phyloP scores from a whole-genome alignment of 2,888 invertebrate genomes.

The Catonia carolina region DNA sequence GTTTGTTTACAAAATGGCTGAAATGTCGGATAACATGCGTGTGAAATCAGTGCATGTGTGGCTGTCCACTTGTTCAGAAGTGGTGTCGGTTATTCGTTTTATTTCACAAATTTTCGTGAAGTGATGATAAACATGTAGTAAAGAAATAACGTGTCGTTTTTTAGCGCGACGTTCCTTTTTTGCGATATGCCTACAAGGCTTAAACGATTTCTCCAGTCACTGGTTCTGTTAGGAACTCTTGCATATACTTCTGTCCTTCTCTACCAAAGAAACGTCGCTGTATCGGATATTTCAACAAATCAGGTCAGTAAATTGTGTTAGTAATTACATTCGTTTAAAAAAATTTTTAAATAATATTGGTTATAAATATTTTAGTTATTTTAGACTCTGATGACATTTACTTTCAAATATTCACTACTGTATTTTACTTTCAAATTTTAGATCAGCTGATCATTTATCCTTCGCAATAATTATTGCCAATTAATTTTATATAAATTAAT shows the following conservation, averaged over 20 bases:
- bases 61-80: constrained; percentile 16
- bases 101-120: constrained; percentile 15
- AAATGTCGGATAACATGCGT: constrained; percentile 12
- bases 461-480: too few relatives aligned
- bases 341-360: not conserved
- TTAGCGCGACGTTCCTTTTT: constrained; percentile 2
- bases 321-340: not conserved
- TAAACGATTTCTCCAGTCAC: constrained; percentile 42
- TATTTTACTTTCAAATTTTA: too few relatives aligned
- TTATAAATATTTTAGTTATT: too few relatives aligned
- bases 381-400: too few relatives aligned
- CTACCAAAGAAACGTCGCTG: constrained; percentile 51
- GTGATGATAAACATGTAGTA: constrained; percentile 22
- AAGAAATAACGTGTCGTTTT: constrained; percentile 6
- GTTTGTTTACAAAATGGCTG: constrained; percentile 27
- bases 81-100: constrained; percentile 6
- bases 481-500: too few relatives aligned
- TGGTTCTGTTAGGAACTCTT: constrained; percentile 47
- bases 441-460: too few relatives aligned
- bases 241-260: constrained; percentile 56
- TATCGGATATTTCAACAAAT: constrained; percentile 33
- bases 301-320: constrained; percentile 22
- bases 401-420: too few relatives aligned
- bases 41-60: constrained; percentile 15
- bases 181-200: constrained; percentile 24